phyloP scores from a whole-genome alignment of 1,140 invertebrate species.

The Ladona fulva region DNA sequence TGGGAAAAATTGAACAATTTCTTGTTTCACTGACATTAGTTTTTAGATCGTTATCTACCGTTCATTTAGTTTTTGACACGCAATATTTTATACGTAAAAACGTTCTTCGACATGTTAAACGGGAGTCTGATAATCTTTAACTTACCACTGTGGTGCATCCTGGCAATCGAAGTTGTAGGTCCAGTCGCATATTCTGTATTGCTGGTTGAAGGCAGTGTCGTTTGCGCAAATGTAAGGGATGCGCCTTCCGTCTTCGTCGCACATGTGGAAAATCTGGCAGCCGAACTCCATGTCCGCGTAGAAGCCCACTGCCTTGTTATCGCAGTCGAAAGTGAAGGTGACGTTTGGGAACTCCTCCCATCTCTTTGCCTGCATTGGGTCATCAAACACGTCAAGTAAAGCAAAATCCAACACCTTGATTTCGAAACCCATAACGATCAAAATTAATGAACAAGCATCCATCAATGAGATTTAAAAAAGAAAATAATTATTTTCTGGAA shows the following conservation, averaged over 20 bases:
- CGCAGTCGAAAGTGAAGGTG: constrained; percentile 51
- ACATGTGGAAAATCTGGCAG: constrained; percentile 57
- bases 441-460: background rate
- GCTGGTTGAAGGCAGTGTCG: constrained; percentile 50
- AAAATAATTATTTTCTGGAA: background rate
- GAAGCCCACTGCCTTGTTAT: constrained; percentile 45
- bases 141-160: constrained; percentile 42
- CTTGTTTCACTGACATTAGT: no score
- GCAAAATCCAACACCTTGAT: background rate
- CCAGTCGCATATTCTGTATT: constrained; percentile 52
- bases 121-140: no score
- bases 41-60: no score
- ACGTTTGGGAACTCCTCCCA: constrained; percentile 53
- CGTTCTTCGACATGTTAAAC: no score
- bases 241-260: constrained; percentile 49
- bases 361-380: constrained; percentile 36
- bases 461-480: background rate
- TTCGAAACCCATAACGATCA: background rate
- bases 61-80: no score
- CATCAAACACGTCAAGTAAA: no score
- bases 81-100: no score
- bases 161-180: constrained; percentile 49
- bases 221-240: constrained; percentile 52
- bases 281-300: constrained; percentile 53
- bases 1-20: no score